Evolutionary conservation across 2,113 vertebrate genomes (phyloP).

Genomic region (Chloropsis hardwickii): DNA sequence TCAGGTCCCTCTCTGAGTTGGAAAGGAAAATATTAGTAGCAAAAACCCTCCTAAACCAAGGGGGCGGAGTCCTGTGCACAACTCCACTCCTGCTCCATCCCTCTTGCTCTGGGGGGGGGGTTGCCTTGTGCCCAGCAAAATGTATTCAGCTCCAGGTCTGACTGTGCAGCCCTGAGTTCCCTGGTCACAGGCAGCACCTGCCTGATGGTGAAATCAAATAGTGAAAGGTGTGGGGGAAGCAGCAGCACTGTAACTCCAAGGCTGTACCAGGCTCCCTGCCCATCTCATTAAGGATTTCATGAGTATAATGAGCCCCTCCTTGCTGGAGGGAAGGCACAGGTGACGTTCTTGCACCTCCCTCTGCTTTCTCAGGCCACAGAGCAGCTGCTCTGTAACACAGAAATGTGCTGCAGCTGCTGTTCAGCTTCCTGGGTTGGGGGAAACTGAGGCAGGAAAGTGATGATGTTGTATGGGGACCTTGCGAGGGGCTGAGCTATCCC

Average conservation of each 20-base stretch:
- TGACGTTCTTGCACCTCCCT: rapidly evolving
- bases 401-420: not conserved
- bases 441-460: not conserved
- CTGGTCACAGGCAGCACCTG: not conserved
- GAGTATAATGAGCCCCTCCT: not conserved
- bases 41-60: not conserved
- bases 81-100: not conserved
- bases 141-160: not conserved
- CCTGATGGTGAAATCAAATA: rapidly evolving
- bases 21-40: not conserved
- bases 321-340: not conserved
- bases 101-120: not conserved
- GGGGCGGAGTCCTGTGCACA: not conserved
- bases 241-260: not conserved
- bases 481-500: rapidly evolving
- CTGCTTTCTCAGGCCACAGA: not conserved
- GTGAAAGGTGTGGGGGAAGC: too few species aligned
- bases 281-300: rapidly evolving
- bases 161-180: not conserved
- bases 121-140: not conserved
- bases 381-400: not conserved
- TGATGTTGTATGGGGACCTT: rapidly evolving
- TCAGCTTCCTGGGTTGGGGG: not conserved
- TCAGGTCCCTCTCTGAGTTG: not conserved
- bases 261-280: not conserved